Evolutionary conservation across 2,113 vertebrate species (phyloP), one percentile per base, ranked within the genome.

Genomic region (Todiramphus saurophagus): DNA sequence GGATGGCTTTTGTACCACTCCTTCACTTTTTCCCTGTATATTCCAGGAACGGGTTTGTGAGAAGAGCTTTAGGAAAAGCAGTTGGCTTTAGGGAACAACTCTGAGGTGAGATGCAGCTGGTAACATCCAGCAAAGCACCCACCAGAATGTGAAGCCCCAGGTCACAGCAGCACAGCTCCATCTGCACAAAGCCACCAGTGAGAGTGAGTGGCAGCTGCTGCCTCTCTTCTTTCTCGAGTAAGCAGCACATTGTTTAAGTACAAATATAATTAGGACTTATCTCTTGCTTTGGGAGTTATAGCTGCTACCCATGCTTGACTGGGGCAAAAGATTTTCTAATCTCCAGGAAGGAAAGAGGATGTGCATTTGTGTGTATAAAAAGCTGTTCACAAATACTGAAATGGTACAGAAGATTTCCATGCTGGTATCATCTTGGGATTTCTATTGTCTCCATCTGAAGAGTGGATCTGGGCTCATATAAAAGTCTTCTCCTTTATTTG

Each of bases 201-300:
- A 21, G 30, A 92, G 67, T 4, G 51, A 13, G 66, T 48, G 63
- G 68, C 86, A 83, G 23, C 41, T 3, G 4, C 44, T 78, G 80
- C 64, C 28, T 59, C 76, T 90, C 60, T 50, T 35, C 86, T 74
- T 41, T 39, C 80, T 78, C 0, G 0, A 94, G 56, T 43, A 51
- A 94, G 60, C 68, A 83, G 69, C 55, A 33, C 1, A 0, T 75
- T 89, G 41, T 84, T 89, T 81, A 78, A 90, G 72, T 50, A 37
- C 43, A 92, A 78, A 91, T 64, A 64, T 79, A 89, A 89, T 94
- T 89, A 94, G 88, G 59, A 9, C 20, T 90, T 93, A 66, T 62
- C 86, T 82, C 58, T 91, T 84, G 53, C 83, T 70, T 68, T 63
- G 77, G 43, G 87, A 95, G 7, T 93, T 89, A 35, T 0, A 91